These are phyloP conservation scores for Solea solea DNA, from an alignment of 2,113 vertebrate species.

Conservation along the genomic window DNA sequence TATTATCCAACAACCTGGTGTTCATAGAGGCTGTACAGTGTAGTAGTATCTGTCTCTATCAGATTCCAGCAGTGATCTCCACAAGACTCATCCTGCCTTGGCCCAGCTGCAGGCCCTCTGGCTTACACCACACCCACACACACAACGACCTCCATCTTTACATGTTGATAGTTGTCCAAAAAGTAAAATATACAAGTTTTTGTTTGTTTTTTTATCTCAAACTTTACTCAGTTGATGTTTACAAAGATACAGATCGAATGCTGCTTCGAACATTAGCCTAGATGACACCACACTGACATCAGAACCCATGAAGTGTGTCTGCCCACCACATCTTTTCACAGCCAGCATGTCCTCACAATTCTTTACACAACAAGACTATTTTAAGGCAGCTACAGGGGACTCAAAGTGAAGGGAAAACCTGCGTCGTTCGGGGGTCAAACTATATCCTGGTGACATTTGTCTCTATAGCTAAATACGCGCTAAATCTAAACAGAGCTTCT, in stretches of 20 bases:
- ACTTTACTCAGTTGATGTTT: slow-evolving; percentile 60
- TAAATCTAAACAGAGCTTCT: slow-evolving; percentile 21
- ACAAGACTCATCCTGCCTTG: slow-evolving; percentile 18
- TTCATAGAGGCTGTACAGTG: background rate
- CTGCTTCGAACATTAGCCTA: background rate
- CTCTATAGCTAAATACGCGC: slow-evolving; percentile 31
- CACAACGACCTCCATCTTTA: background rate
- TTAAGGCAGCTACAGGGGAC: slow-evolving; percentile 15
- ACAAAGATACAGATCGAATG: slow-evolving; percentile 49
- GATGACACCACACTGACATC: slow-evolving; percentile 15
- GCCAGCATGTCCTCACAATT: background rate
- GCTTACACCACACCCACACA: slow-evolving; percentile 3
- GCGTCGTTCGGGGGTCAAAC: slow-evolving; percentile 38
- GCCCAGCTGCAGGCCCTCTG: slow-evolving; percentile 31
- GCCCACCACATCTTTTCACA: slow-evolving; percentile 1
- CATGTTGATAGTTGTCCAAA: background rate
- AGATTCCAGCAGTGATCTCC: slow-evolving; percentile 16
- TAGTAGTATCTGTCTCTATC: background rate
- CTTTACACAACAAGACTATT: background rate
- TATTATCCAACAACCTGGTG: background rate
- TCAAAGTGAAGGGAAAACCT: slow-evolving; percentile 1
- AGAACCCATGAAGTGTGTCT: background rate
- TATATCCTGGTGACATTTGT: slow-evolving; percentile 37
- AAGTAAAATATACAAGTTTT: background rate
- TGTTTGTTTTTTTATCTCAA: slow-evolving; percentile 27